These are phyloP conservation scores for Corythaixoides concolor DNA, from an alignment of 2,113 vertebrate species.

Conservation along the genomic window DNA sequence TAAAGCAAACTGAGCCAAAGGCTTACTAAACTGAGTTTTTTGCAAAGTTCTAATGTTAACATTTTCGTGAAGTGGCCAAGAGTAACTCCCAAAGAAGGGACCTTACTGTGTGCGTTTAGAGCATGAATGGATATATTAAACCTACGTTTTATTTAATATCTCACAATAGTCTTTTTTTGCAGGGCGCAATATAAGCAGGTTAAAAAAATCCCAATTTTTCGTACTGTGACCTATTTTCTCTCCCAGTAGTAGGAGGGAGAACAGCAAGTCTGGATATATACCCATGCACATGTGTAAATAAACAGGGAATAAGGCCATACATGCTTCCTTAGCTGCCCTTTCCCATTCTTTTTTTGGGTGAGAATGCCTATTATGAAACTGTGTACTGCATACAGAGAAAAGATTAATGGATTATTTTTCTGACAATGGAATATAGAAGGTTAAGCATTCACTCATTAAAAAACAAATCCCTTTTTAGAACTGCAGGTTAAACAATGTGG, in stretches of 20 bases:
- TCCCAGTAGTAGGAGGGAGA: background rate
- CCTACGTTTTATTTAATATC: background rate
- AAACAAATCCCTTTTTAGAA: background rate
- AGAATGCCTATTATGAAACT: background rate
- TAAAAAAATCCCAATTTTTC: background rate
- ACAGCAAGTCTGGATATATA: background rate
- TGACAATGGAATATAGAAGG: background rate
- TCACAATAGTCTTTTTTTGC: background rate
- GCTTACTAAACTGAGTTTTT: background rate
- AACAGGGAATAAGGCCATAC: background rate
- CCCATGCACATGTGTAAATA: background rate
- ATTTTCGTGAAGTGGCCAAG: background rate
- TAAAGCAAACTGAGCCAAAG: background rate
- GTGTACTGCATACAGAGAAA: background rate
- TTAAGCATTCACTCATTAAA: background rate
- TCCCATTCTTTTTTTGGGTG: background rate
- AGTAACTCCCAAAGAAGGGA: background rate
- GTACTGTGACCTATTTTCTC: background rate
- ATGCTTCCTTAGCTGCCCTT: background rate
- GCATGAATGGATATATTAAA: background rate
- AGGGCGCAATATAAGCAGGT: background rate
- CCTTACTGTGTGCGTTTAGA: background rate
- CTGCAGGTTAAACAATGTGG: background rate
- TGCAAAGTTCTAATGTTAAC: background rate
- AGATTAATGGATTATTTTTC: constrained; percentile 4